Evolutionary conservation across 2,888 invertebrate species (phyloP).

Genomic region (Leptinotarsa rubiginosa): DNA sequence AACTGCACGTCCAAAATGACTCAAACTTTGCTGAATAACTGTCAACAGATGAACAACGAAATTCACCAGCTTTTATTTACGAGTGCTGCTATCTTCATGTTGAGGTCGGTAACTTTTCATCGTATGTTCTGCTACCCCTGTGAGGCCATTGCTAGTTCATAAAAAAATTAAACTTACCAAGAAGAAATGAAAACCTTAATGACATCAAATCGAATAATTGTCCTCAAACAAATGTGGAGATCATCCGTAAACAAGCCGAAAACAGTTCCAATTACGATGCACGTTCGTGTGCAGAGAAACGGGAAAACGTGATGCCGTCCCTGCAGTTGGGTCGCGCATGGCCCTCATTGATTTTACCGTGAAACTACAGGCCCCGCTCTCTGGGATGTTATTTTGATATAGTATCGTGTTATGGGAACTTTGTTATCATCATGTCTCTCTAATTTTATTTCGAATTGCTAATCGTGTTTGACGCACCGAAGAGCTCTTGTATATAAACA

Average conservation of each 20-base stretch:
- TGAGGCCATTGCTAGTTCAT: too few species aligned
- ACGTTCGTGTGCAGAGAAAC: background rate
- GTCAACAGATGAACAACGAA: too few species aligned
- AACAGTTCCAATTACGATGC: background rate
- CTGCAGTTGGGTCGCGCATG: conserved; percentile 62
- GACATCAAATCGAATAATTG: too few species aligned
- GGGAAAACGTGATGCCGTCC: conserved; percentile 22
- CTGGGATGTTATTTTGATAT: conserved; percentile 60
- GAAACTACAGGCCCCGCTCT: conserved; percentile 54
- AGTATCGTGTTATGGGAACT: conserved; percentile 29
- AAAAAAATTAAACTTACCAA: too few species aligned
- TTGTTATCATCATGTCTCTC: conserved; percentile 24
- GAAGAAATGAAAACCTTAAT: too few species aligned
- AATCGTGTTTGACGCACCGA: conserved; percentile 12
- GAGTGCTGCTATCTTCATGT: too few species aligned
- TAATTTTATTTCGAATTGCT: conserved; percentile 28
- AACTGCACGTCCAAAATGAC: too few species aligned
- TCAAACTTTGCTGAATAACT: too few species aligned
- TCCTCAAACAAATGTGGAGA: too few species aligned
- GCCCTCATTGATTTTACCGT: conserved; percentile 64
- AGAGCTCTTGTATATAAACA: conserved; percentile 16
- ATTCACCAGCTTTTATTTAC: too few species aligned
- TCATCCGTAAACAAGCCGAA: background rate
- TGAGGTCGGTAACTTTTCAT: too few species aligned
- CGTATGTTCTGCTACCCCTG: too few species aligned